Evolutionary conservation across 2,797 vertebrate species (phyloP).

Genomic region (Melanotaenia pygmaea): DNA sequence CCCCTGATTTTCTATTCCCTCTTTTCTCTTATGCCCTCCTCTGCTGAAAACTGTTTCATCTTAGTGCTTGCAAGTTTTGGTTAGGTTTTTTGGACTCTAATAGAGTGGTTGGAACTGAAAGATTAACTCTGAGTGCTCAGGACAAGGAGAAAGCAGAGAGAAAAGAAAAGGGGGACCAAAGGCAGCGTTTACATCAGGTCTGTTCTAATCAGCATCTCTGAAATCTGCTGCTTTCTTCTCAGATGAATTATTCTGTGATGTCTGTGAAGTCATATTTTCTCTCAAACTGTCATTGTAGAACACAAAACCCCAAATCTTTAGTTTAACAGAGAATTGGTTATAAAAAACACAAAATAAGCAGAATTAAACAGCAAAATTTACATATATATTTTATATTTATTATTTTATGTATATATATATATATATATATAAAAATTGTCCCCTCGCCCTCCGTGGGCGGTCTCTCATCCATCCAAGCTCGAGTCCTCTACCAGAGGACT

Average conservation of each 20-base stretch:
- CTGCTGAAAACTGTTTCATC: conserved; percentile 57
- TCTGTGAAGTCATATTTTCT: not conserved
- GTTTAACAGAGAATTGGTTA: not conserved
- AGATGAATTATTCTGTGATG: not conserved
- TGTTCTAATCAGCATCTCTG: conserved; percentile 33
- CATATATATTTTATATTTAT: too few relatives aligned
- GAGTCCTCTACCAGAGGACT: too few relatives aligned
- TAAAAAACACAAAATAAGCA: not conserved
- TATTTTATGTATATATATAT: too few relatives aligned
- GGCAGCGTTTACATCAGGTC: conserved; percentile 2
- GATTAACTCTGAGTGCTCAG: conserved; percentile 31
- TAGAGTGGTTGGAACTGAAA: conserved; percentile 43
- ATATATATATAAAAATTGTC: too few relatives aligned
- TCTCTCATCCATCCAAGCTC: too few relatives aligned
- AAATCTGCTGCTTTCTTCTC: conserved; percentile 14
- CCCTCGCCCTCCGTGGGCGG: too few relatives aligned
- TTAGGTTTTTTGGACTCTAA: conserved; percentile 70
- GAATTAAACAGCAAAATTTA: not conserved
- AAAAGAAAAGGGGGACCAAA: not conserved
- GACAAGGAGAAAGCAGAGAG: not conserved
- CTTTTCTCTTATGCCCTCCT: not conserved
- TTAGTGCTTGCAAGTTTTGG: conserved; percentile 51
- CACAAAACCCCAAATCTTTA: conserved; percentile 16
- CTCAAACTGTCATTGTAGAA: conserved; percentile 7
- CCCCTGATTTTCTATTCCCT: conserved; percentile 1